Evolutionary conservation across 2,888 invertebrate species (phyloP).

Genomic region (Frankliniella intonsa): DNA sequence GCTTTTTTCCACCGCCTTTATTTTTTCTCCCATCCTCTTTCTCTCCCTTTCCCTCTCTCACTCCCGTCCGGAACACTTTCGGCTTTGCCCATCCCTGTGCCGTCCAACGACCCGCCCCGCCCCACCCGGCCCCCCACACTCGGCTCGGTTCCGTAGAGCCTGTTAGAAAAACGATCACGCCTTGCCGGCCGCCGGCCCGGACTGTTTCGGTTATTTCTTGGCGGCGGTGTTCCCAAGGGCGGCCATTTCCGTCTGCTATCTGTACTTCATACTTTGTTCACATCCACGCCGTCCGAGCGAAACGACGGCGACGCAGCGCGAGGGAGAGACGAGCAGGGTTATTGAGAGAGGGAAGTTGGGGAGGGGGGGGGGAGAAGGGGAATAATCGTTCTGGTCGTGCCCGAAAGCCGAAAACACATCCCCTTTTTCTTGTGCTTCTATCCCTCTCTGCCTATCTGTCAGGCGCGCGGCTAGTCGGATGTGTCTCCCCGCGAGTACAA

Average conservation of each 20-base stretch:
- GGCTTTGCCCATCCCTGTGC: neutral
- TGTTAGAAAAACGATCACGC: conserved; percentile 5
- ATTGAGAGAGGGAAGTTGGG: neutral
- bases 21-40: neutral
- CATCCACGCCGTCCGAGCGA: neutral
- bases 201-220: conserved; percentile 1
- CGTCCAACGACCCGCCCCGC: neutral
- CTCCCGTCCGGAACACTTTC: neutral
- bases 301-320: neutral
- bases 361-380: too few species aligned
- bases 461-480: too few species aligned
- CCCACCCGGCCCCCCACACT: too few species aligned
- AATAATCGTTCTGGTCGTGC: too few species aligned
- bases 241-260: neutral
- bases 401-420: too few species aligned
- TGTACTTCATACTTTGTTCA: too few species aligned
- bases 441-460: too few species aligned
- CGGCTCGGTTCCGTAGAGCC: too few species aligned
- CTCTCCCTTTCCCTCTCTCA: neutral
- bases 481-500: too few species aligned
- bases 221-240: neutral
- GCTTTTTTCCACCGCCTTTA: too few species aligned
- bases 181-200: neutral
- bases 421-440: too few species aligned
- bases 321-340: neutral